A percentile compares a stretch with the other conserved stretches of the same genome.
Evolutionary conservation across 1,140 invertebrate species (phyloP).

Genomic region (Harpegnathos saltator): DNA sequence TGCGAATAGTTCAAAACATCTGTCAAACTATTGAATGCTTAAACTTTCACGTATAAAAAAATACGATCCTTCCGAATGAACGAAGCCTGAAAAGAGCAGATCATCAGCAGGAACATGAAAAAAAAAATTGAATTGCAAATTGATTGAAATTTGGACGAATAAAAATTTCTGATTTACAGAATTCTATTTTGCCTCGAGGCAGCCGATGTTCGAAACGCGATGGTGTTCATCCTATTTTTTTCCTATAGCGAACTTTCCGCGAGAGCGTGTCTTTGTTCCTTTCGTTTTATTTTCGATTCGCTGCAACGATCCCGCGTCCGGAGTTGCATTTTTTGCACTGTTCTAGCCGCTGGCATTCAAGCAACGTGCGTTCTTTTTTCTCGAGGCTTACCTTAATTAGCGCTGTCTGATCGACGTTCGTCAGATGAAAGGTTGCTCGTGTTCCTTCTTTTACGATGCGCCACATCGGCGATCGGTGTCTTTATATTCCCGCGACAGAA

Average conservation of each 20-base stretch:
- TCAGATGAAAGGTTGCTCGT: conserved; percentile 45
- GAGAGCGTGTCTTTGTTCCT: conserved; percentile 26
- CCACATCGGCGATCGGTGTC: neutral
- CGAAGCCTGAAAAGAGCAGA: conserved; percentile 24
- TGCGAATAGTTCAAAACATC: neutral
- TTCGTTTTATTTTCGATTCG: conserved; percentile 52
- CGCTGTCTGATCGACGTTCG: conserved; percentile 49
- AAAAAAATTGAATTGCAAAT: conserved; percentile 52
- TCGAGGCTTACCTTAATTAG: conserved; percentile 54
- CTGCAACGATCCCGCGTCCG: conserved; percentile 4
- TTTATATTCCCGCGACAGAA: conserved; percentile 33
- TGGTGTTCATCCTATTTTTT: conserved; percentile 35
- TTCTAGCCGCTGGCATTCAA: conserved; percentile 44
- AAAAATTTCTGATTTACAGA: conserved; percentile 58
- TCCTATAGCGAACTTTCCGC: conserved; percentile 35
- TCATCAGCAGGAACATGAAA: conserved; percentile 29
- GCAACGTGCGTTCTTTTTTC: conserved; percentile 27
- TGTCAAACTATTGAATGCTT: conserved; percentile 18
- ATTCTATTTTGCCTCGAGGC: conserved; percentile 42
- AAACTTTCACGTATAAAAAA: conserved; percentile 21
- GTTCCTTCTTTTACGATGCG: conserved; percentile 28
- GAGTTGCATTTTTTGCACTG: conserved; percentile 39
- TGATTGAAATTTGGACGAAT: conserved; percentile 38
- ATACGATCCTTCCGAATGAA: neutral
- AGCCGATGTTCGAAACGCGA: conserved; percentile 15